Conservation (phyloP, 2,797 vertebrate species). For the Podargus strigoides region DNA sequence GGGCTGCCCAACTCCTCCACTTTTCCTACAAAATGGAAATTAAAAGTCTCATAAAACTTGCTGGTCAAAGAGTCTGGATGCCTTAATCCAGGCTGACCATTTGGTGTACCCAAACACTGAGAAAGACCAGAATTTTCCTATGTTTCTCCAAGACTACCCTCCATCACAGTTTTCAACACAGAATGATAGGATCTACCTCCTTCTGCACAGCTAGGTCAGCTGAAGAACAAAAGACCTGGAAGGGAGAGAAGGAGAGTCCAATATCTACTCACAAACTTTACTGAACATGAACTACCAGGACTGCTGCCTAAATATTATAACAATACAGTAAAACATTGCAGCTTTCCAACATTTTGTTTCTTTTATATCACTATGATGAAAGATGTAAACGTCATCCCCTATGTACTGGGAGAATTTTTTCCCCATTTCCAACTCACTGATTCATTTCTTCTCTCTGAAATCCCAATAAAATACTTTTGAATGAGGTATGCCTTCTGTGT, state of each 20-base stretch:
- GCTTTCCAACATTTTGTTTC: neutral
- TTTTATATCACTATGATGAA: neutral
- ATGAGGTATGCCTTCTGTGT: neutral
- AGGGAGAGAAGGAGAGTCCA: rapidly evolving
- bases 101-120: neutral
- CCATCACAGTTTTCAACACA: neutral
- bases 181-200: neutral
- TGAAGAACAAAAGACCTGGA: neutral
- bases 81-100: neutral
- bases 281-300: neutral
- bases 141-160: neutral
- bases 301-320: neutral
- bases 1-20: neutral
- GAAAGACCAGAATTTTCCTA: neutral
- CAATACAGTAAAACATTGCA: neutral
- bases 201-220: neutral
- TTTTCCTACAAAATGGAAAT: neutral
- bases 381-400: neutral
- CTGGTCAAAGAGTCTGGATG: neutral
- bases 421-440: rapidly evolving
- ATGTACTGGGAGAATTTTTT: neutral
- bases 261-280: neutral
- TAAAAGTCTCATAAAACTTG: neutral
- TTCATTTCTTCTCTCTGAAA: neutral
- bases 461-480: neutral